These are phyloP conservation scores for Corythaeola cristata DNA, from an alignment of 2,113 vertebrate species.

Conservation along the genomic window DNA sequence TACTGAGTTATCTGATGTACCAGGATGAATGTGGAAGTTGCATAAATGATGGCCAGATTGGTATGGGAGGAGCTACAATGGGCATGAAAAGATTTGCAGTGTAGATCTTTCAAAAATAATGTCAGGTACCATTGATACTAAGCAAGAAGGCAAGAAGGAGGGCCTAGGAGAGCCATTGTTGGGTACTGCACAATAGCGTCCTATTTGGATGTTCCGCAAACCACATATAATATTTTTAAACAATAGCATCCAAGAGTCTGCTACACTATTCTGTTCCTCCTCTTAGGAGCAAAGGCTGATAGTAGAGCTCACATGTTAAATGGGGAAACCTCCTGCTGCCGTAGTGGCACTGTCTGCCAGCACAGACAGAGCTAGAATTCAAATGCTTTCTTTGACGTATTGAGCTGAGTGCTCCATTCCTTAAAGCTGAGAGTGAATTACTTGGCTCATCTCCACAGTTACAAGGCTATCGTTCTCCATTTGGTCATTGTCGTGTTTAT, in stretches of 20 bases:
- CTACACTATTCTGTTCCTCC: not conserved
- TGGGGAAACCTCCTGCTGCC: not conserved
- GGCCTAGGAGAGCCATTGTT: not conserved
- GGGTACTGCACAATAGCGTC: not conserved
- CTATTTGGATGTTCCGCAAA: not conserved
- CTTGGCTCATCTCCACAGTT: not conserved
- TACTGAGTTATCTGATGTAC: not conserved
- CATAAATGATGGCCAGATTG: not conserved
- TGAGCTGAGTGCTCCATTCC: not conserved
- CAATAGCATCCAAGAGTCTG: not conserved
- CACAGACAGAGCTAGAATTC: not conserved
- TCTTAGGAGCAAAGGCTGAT: not conserved
- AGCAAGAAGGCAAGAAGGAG: not conserved
- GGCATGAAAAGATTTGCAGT: not conserved
- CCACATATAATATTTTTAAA: not conserved
- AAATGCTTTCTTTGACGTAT: not conserved
- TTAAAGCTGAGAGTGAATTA: not conserved
- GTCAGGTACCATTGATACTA: not conserved
- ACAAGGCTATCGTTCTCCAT: not conserved
- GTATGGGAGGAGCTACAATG: not conserved
- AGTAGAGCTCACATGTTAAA: not conserved
- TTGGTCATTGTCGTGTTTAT: not conserved
- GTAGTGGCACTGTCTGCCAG: not conserved
- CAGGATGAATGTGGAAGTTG: not conserved
- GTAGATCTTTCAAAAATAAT: not conserved